A percentile compares a stretch with the other conserved stretches of the same genome.
Evolutionary conservation across 2,888 invertebrate genomes (phyloP).

Genomic region (Miltochrista miniata): DNA sequence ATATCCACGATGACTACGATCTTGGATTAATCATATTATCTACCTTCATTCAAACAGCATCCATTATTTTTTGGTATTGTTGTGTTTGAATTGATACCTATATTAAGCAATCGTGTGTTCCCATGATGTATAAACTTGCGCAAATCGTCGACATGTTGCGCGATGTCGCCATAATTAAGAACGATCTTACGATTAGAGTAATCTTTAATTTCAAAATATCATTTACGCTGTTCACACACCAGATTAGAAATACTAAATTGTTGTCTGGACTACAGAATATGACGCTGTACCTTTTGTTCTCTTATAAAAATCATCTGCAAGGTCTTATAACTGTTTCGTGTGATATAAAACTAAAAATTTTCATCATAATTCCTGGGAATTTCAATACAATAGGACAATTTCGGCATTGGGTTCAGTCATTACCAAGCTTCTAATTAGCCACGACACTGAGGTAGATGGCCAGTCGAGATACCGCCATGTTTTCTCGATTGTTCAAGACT

Average conservation of each 20-base stretch:
- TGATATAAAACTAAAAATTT: constrained; percentile 36
- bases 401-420: constrained; percentile 40
- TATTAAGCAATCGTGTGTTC: no score
- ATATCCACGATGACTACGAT: no score
- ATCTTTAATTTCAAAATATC: constrained; percentile 18
- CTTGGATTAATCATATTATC: no score
- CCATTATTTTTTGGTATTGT: no score
- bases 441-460: constrained; percentile 69
- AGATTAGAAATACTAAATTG: constrained; percentile 10
- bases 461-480: constrained; percentile 61
- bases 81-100: no score
- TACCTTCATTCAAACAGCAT: no score
- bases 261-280: constrained; percentile 17
- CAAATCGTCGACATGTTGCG: constrained; percentile 26
- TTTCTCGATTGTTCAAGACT: constrained; percentile 72
- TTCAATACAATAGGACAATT: constrained; percentile 37
- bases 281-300: constrained; percentile 31
- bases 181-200: constrained; percentile 12
- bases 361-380: constrained; percentile 40
- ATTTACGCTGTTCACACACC: constrained; percentile 9
- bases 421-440: constrained; percentile 59
- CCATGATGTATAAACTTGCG: not conserved
- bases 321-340: constrained; percentile 34
- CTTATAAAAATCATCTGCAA: constrained; percentile 21
- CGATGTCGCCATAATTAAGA: constrained; percentile 18